These are phyloP conservation scores for Stylophora pistillata DNA, from an alignment of 64 coral and sea anemone species.

Conservation along the genomic window DNA sequence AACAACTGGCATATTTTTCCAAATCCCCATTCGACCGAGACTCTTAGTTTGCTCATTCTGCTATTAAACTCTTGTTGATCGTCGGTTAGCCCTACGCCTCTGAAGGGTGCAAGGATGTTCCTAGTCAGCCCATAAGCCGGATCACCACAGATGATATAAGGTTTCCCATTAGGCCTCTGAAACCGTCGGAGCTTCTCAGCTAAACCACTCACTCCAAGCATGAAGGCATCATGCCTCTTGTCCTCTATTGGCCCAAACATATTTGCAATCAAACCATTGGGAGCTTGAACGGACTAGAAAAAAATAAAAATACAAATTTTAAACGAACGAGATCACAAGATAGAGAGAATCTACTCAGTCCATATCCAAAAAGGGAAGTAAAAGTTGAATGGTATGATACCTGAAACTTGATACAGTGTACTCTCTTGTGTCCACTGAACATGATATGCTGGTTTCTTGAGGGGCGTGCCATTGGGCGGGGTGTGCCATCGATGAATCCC, in stretches of 20 bases:
- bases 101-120: conserved; percentile 10
- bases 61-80: conserved; percentile 30
- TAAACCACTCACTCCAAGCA: neutral
- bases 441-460: neutral
- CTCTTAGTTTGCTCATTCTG: conserved; percentile 28
- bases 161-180: conserved; percentile 27
- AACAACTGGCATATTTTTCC: neutral
- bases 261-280: neutral
- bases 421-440: neutral
- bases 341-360: no score
- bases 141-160: conserved; percentile 20
- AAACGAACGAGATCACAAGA: no score
- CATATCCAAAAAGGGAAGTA: no score
- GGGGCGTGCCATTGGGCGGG: neutral
- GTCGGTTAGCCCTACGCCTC: neutral
- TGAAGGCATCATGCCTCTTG: neutral
- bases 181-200: neutral
- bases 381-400: neutral
- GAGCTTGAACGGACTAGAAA: conserved; percentile 10
- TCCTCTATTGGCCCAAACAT: conserved; percentile 1
- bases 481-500: conserved; percentile 3
- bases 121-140: conserved; percentile 15
- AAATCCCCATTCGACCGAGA: conserved; percentile 24
- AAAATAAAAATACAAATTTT: neutral
- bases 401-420: neutral